Conservation (phyloP, 2,113 vertebrate genomes). For the Protobothrops flavoviridis region DNA sequence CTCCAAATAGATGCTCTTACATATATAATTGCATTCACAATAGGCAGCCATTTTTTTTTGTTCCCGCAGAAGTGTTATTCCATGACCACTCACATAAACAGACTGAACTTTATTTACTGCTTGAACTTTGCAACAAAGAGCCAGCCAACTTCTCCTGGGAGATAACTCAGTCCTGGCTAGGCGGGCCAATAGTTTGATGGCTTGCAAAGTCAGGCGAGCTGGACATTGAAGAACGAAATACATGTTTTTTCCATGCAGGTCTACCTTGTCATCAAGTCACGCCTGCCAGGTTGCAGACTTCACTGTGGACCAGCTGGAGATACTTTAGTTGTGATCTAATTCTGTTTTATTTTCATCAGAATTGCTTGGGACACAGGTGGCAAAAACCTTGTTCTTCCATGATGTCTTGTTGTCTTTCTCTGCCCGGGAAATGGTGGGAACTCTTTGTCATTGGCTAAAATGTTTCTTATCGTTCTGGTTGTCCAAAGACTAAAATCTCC, state of each 20-base stretch:
- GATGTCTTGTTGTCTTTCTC: background rate
- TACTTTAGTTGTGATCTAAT: constrained; percentile 19
- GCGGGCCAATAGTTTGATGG: background rate
- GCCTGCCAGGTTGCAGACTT: background rate
- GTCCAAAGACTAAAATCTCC: background rate
- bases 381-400: background rate
- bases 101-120: background rate
- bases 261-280: background rate
- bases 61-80: background rate
- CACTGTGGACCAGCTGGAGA: background rate
- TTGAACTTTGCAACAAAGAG: background rate
- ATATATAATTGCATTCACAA: background rate
- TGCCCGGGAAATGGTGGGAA: constrained; percentile 18
- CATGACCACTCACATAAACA: background rate
- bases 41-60: background rate
- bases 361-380: background rate
- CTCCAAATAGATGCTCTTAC: background rate
- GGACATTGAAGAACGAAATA: background rate
- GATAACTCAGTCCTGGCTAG: background rate
- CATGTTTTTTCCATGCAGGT: background rate
- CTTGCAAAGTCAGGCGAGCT: background rate
- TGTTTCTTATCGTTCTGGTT: background rate
- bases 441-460: background rate
- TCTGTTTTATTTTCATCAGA: background rate
- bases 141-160: background rate